A percentile compares a stretch with the other conserved stretches of the same genome.
phyloP scores from a whole-genome alignment of 2,113 vertebrate species.

The crab-eating macaque (Macaca fascicularis) region T2T-MFA8v1.1 NC_088381.1:128792001-128792500 shows the following conservation, averaged over 20 bases:
- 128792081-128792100: too few species aligned
- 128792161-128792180: not conserved
- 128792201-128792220: not conserved
- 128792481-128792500: not conserved
- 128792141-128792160: not conserved
- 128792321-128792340: not conserved
- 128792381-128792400: not conserved
- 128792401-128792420: conserved; percentile 4
- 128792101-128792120: not conserved
- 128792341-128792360: not conserved
- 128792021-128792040: not conserved
- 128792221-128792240: conserved; percentile 11
- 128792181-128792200: conserved; percentile 33
- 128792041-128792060: too few species aligned
- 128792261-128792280: conserved; percentile 15
- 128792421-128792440: not conserved
- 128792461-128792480: not conserved
- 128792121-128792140: conserved; percentile 13
- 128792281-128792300: conserved; percentile 19
- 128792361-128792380: conserved; percentile 8
- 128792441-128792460: not conserved
- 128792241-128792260: not conserved
- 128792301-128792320: conserved; percentile 35
- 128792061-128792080: not conserved
- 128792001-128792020: not conserved